Percentiles rank a stretch among this genome's conserved stretches.
Evolutionary conservation across 2,888 invertebrate species (phyloP).

Genomic region (Lithophane leautieri): DNA sequence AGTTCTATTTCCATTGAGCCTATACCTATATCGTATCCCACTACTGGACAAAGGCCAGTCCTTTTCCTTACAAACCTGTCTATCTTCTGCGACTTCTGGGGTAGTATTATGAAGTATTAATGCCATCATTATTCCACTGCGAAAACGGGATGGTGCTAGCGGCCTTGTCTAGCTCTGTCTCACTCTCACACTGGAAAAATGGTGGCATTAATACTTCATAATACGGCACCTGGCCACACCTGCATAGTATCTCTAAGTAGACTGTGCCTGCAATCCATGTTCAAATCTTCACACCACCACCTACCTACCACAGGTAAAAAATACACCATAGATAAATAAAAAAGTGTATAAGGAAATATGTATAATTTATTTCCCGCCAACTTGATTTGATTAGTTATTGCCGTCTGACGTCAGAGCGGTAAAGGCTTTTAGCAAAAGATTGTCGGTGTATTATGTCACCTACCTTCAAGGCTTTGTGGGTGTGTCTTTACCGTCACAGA

Average conservation of each 20-base stretch:
- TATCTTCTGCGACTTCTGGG: neutral
- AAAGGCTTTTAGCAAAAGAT: constrained; percentile 38
- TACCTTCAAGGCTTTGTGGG: constrained; percentile 62
- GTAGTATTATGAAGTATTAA: too few relatives aligned
- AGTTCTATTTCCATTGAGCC: neutral
- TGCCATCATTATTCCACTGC: too few relatives aligned
- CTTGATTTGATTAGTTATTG: constrained; percentile 1
- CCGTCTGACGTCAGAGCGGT: constrained; percentile 48
- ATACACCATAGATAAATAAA: neutral
- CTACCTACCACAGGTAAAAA: neutral
- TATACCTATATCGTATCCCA: neutral
- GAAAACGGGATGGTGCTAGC: too few relatives aligned
- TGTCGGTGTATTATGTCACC: constrained; percentile 58
- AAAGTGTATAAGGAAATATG: neutral
- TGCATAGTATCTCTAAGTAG: too few relatives aligned
- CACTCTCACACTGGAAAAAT: too few relatives aligned
- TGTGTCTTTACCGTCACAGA: constrained; percentile 60
- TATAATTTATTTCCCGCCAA: neutral
- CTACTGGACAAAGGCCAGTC: neutral
- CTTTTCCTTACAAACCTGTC: neutral
- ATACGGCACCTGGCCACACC: too few relatives aligned
- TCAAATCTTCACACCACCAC: neutral
- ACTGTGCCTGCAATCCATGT: neutral
- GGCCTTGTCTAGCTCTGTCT: too few relatives aligned
- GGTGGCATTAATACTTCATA: too few relatives aligned